These are phyloP conservation scores for Drosophila pallidifrons DNA, from an alignment of 1,140 invertebrate species.

Conservation along the genomic window DNA sequence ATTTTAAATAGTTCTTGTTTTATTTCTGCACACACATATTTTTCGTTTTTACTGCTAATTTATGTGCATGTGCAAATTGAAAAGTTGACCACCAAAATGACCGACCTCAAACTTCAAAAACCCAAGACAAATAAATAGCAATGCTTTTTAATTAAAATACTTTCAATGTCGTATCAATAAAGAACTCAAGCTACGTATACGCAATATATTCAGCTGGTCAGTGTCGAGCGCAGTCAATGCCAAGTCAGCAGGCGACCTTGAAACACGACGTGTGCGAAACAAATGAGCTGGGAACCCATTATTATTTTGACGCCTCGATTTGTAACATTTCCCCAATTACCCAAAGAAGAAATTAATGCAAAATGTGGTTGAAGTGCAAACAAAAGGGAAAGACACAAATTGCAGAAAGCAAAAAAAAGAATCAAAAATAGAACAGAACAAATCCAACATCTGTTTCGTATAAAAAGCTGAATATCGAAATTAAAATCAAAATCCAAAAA, in stretches of 20 bases:
- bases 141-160: conserved; percentile 33
- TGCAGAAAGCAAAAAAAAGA: conserved; percentile 33
- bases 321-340: conserved; percentile 47
- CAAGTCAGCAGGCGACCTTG: conserved; percentile 66
- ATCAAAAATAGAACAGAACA: conserved; percentile 61
- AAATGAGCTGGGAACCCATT: conserved; percentile 58
- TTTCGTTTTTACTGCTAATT: conserved; percentile 73
- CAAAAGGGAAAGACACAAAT: conserved; percentile 10
- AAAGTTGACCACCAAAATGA: conserved; percentile 34
- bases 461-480: conserved; percentile 61
- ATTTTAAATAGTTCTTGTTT: conserved; percentile 78
- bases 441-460: conserved; percentile 68
- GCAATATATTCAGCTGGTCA: conserved; percentile 25
- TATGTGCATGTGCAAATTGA: conserved; percentile 73
- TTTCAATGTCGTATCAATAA: conserved; percentile 28
- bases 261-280: conserved; percentile 36
- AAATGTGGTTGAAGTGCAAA: conserved; percentile 68
- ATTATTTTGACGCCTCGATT: conserved; percentile 48
- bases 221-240: conserved; percentile 42
- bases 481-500: conserved; percentile 56
- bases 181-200: conserved; percentile 8
- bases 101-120: conserved; percentile 22
- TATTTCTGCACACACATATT: conserved; percentile 32
- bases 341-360: conserved; percentile 1
- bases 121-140: neutral